phyloP scores from a whole-genome alignment of 2,888 invertebrate species.

The Aphelenchoides bicaudatus region DNA sequence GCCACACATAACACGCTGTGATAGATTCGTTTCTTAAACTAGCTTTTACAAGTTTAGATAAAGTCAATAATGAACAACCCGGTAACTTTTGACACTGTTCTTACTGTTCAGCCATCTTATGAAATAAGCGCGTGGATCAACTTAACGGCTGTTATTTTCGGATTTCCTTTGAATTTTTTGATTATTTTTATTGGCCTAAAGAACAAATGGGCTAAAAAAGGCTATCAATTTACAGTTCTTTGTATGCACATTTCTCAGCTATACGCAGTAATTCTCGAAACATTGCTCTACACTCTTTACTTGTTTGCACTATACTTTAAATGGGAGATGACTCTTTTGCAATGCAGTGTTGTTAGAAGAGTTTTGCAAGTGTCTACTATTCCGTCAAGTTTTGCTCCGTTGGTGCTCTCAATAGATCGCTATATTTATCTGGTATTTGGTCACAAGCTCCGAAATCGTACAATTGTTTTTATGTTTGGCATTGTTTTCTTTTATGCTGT shows the following conservation, averaged over 20 bases:
- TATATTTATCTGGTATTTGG: background rate
- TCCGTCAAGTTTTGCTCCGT: background rate
- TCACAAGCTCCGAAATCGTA: background rate
- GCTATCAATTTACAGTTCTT: conserved; percentile 14
- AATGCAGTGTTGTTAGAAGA: background rate
- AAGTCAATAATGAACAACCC: too few species aligned
- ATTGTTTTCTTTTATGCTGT: conserved; percentile 5
- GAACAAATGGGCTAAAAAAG: background rate
- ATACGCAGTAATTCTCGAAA: conserved; percentile 4
- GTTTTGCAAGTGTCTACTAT: background rate
- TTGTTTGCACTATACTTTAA: background rate
- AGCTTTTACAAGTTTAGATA: too few species aligned
- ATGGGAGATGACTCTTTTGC: conserved; percentile 11
- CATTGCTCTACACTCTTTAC: background rate
- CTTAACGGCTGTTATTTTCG: conserved; percentile 5
- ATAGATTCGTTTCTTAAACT: too few species aligned
- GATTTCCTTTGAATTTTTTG: conserved; percentile 3
- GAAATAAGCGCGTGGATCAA: conserved; percentile 9
- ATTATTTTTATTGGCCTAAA: conserved; percentile 1
- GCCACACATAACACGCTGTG: too few species aligned
- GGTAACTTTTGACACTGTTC: background rate
- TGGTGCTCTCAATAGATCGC: conserved; percentile 7
- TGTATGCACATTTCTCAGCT: conserved; percentile 1
- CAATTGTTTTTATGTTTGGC: background rate
- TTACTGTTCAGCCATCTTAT: conserved; percentile 3